Base-by-base conservation (phyloP, 37 sponge, comb jelly and placozoan species). In the Beroe forskalii region DNA sequence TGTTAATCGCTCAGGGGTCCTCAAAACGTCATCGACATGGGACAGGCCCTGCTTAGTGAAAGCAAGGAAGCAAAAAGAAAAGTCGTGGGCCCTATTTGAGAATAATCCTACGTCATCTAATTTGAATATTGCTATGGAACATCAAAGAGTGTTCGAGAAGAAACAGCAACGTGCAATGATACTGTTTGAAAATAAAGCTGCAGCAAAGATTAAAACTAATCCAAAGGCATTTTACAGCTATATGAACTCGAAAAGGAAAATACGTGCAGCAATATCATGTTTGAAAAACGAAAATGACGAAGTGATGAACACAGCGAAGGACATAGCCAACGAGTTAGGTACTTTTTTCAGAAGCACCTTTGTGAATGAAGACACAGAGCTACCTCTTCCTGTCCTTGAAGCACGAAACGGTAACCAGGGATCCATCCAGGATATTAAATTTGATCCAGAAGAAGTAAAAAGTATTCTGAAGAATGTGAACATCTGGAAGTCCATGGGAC, bases 311-410 rank as follows among this genome's bases (percentile, higher is more conserved):
- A 8, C n/a, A n/a, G n/a, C 67, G 8, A 66, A 66, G 28, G 67
- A 66, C 23, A 66, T n/a, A n/a, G 67, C 67, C 6, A n/a, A 66
- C 67, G 67, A 66, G 67, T 24, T 66, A 6, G 67, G 67, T 14
- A 24, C 67, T 24, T 66, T 66, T 24, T 66, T 66, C 28, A 24
- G 6, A 14, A 66, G 67, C 28, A 66, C 67, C 8, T 66, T 66
- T 66, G 67, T 66, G n/a, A 14, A 66, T 14, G 67, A 66, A 66
- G 67, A 66, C 28, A 8, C 67, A 25, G 6, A n/a, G n/a, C n/a
- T 24, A 25, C 8, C 67, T 8, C 8, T 66, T n/a, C 23, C 67
- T n/a, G 60, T 9, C 60, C 8, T 66, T n/a, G 67, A 14, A 24
- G 28, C n/a, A 24, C 27, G 8, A 27, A 66, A 14, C 8, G 67